phyloP scores from a whole-genome alignment of 2,113 vertebrate species.

The Marmota flaviventris region DNA sequence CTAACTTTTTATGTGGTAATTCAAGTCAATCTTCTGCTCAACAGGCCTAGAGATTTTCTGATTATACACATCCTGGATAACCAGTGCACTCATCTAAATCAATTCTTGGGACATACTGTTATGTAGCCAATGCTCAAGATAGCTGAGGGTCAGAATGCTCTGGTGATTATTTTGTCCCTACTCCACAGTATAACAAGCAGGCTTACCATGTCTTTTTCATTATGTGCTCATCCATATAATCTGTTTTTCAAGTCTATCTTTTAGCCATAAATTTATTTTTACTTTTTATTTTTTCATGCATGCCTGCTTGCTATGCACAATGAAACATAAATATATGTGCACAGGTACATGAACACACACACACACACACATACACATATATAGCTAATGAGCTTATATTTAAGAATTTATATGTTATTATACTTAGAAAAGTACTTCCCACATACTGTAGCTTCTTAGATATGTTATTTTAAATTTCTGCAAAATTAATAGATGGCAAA shows the following conservation, averaged over 20 bases:
- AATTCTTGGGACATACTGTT: not conserved
- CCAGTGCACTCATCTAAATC: not conserved
- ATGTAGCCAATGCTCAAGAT: not conserved
- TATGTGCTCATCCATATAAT: not conserved
- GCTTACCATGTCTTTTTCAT: not conserved
- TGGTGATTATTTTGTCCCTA: not conserved
- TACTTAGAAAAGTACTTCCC: not conserved
- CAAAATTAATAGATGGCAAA: not conserved
- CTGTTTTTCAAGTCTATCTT: not conserved
- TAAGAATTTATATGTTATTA: not conserved
- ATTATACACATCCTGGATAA: not conserved
- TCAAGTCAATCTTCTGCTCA: not conserved
- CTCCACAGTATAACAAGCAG: not conserved
- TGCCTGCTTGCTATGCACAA: not conserved
- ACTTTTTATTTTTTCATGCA: not conserved
- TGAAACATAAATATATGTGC: not conserved
- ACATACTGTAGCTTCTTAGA: rapidly evolving
- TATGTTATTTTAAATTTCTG: not conserved
- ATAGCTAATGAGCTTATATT: not conserved
- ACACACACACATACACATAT: not conserved
- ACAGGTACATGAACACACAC: not conserved
- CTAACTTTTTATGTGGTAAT: not conserved
- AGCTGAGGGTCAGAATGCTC: not conserved
- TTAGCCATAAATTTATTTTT: not conserved
- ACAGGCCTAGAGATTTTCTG: not conserved